Base-by-base conservation (phyloP, 2,797 vertebrate species). In the Enteromius radiatus region DNA sequence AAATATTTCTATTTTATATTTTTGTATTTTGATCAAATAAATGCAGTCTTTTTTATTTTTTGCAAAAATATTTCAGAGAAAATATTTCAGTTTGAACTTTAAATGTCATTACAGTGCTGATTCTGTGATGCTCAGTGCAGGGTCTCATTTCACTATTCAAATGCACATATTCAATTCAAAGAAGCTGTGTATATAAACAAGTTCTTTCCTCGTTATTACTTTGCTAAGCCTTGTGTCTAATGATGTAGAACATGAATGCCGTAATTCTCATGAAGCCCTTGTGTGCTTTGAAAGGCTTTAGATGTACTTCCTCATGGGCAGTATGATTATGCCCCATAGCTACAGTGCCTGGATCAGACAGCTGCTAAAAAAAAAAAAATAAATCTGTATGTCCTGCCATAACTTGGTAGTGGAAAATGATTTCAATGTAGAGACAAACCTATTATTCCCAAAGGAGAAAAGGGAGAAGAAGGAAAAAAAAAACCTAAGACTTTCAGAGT, bases 401-500 rank as follows among this genome's bases (percentile, higher is more conserved):
- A 71, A 26, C 65, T 73, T 47, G 4, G 10, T 47, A 5, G 38
- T 71, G 59, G 81, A 82, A 84, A 88, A 87, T 63, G 82, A 88
- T 69, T 82, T 81, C 86, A 86, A 89, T 87, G 84, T 84, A 88
- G 83, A 86, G 87, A 86, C 83, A 88, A 78, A 86, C 83, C 85
- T 86, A 80, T 92, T 88, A 90, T 89, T 89, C 89, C 85, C 87
- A 79, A 87, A 86, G 4, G 2, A 21, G 1, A 21, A n/a, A n/a
- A n/a, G n/a, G n/a, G n/a, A n/a, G n/a, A n/a, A n/a, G n/a, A n/a
- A 4, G 4, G 9, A 87, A 89, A 88, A 85, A 88, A 88, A 84
- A 85, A 84, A 87, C 77, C 78, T 73, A 3, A 87, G 83, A 90
- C 91, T 82, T 90, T 90, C 56, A 49, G 17, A 41, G 31, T 74